phyloP scores from a whole-genome alignment of 2,888 invertebrate genomes.

The Onthophagus sagittarius region DNA sequence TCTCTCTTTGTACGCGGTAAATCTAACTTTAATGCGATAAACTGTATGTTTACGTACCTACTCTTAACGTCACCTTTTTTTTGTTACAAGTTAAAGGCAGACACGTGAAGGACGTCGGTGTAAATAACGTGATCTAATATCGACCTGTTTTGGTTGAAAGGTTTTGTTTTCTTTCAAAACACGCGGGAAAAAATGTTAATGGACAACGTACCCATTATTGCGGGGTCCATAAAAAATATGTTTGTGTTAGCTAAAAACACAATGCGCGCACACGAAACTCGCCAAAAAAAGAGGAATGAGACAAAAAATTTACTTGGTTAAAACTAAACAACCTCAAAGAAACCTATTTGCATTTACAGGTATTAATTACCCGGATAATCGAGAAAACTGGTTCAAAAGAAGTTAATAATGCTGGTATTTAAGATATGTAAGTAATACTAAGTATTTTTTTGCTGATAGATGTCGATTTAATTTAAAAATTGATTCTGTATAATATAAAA shows the following conservation, averaged over 20 bases:
- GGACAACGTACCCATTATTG: neutral
- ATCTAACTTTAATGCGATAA: neutral
- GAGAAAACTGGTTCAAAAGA: no score
- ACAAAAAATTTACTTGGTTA: no score
- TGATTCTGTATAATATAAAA: no score
- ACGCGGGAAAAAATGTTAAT: neutral
- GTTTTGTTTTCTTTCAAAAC: neutral
- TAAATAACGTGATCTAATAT: neutral
- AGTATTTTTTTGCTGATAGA: no score
- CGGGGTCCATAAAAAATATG: neutral
- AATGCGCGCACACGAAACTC: neutral
- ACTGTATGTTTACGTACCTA: neutral
- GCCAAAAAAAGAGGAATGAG: neutral
- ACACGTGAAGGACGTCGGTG: neutral
- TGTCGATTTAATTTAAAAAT: no score
- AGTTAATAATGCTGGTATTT: no score
- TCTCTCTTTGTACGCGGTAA: neutral
- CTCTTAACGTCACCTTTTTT: neutral
- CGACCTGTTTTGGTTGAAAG: neutral
- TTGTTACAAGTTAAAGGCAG: neutral
- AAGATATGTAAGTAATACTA: no score
- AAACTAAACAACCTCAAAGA: no score
- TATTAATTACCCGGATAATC: neutral
- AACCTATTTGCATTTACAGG: neutral
- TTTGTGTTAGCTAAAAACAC: neutral